Evolutionary conservation across 92 coral and sea anemone species (phyloP), one percentile per base, ranked within the genome.

Genomic region (Siderastrea siderea): DNA sequence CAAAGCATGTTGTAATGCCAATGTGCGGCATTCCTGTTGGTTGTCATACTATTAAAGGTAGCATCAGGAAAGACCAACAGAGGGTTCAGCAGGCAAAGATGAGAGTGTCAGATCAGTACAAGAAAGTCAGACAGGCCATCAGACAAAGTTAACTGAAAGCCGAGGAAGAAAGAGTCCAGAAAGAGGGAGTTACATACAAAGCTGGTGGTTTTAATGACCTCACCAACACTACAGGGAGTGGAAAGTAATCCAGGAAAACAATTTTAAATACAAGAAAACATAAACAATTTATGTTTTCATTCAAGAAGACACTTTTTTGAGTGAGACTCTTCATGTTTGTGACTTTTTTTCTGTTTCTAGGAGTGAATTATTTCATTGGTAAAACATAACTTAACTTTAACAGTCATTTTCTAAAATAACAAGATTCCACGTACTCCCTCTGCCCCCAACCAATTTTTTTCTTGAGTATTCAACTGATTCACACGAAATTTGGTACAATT

Each of bases 141-240:
- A 58, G 62, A 13, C 62, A 58, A 58, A 58, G 62, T 58, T 5
- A 58, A 58, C 62, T 58, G 62, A 58, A 58, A 58, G 92, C 75
- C 70, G 92, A 89, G 79, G 89, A 83, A 74, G 68, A 64, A 16
- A n/a, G 72, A 60, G 70, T 60, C 71, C 58, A 52, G n/a, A 46
- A n/a, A 62, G 89, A 84, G 80, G 89, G 93, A 15, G 71, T 85
- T 10, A 89, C 89, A 77, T 89, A 89, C 65, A 79, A 71, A 70
- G 75, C 85, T 55, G 93, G 90, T 7, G 83, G 74, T 43, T 85
- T 79, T 85, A 84, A 70, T 71, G 52, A 82, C 72, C 72, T 67
- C 47, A 67, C 9, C 17, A 67, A 12, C 72, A 67, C 72, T 1
- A 12, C 48, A 67, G 47, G 72, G 17, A 67, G 17, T 67, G 72